Percentiles rank a stretch among this genome's conserved stretches.
Evolutionary conservation across 2,113 vertebrate genomes (phyloP).

Genomic region (Sturnira hondurensis): DNA sequence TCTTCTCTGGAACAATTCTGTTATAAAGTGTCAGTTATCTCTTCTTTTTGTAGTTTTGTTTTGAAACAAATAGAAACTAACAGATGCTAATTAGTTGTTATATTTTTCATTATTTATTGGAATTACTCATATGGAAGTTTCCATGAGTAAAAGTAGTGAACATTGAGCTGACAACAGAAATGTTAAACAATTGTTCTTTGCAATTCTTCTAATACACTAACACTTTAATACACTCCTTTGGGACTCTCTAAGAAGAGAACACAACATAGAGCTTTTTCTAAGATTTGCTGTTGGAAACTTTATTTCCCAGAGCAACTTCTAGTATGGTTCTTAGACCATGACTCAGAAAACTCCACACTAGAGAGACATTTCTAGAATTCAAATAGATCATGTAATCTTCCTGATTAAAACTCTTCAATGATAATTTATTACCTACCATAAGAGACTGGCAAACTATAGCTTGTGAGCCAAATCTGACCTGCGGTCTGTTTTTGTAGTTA

Average conservation of each 20-base stretch:
- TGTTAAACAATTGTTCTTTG: background rate
- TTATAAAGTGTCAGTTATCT: background rate
- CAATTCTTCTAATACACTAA: background rate
- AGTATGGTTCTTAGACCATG: background rate
- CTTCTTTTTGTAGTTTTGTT: background rate
- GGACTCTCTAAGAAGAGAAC: background rate
- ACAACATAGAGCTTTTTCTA: background rate
- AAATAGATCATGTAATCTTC: background rate
- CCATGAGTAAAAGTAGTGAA: background rate
- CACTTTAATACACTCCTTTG: background rate
- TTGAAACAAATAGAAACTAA: conserved; percentile 13
- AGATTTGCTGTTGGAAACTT: background rate
- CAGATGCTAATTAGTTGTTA: background rate
- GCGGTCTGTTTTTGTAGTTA: background rate
- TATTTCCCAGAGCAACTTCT: background rate
- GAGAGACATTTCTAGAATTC: background rate
- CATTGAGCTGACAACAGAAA: background rate
- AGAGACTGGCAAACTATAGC: background rate
- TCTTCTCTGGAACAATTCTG: background rate
- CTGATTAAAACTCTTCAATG: background rate
- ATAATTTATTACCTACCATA: background rate
- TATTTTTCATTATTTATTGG: background rate
- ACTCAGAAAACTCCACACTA: background rate
- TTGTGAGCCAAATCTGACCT: background rate
- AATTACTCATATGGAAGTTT: background rate